Percentiles rank a stretch among this genome's conserved stretches.
Conservation (phyloP, 2,888 invertebrate species). For the Caenorhabditis doughertyi region DNA sequence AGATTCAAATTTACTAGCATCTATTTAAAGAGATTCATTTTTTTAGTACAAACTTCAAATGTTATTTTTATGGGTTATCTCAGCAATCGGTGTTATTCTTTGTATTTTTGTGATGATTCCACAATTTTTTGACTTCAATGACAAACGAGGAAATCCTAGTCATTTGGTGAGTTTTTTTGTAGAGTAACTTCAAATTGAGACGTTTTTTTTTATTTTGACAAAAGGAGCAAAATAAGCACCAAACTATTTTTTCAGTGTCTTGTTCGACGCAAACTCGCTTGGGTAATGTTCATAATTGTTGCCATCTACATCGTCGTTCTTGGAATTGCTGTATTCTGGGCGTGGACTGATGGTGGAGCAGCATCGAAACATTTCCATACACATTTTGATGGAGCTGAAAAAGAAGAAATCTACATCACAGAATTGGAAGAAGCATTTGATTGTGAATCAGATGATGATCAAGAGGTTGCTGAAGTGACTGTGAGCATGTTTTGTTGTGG, state of each 20-base stretch:
- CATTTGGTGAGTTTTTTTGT: conserved; percentile 70
- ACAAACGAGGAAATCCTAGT: conserved; percentile 75
- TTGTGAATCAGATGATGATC: conserved; percentile 72
- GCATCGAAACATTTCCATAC: conserved; percentile 69
- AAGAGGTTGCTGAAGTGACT: conserved; percentile 68
- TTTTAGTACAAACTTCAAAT: conserved; percentile 76
- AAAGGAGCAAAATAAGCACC: no score
- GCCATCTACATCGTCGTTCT: conserved; percentile 64
- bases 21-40: background rate
- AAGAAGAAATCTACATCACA: conserved; percentile 69
- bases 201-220: no score
- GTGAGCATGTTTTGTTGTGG: conserved; percentile 72
- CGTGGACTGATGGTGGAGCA: conserved; percentile 68
- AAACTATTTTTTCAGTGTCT: conserved; percentile 71
- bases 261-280: conserved; percentile 68
- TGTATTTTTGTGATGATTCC: conserved; percentile 79
- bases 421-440: conserved; percentile 64
- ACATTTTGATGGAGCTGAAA: conserved; percentile 74
- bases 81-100: conserved; percentile 75
- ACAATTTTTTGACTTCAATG: conserved; percentile 80
- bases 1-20: background rate
- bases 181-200: no score
- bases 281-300: conserved; percentile 65
- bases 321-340: conserved; percentile 64
- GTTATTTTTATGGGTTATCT: conserved; percentile 75